These are phyloP conservation scores for Coremacera marginata DNA, from an alignment of 2,888 invertebrate genomes.

Conservation along the genomic window DNA sequence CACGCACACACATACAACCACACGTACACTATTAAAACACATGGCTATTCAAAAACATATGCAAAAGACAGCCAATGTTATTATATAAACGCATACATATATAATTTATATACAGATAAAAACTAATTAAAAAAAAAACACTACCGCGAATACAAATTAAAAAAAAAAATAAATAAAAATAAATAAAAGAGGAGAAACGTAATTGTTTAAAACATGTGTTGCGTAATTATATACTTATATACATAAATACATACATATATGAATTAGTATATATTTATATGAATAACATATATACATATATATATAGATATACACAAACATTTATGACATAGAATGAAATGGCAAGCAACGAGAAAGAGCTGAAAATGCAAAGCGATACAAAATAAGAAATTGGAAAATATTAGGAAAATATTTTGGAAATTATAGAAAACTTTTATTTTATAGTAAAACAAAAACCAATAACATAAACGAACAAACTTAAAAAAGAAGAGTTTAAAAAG, in stretches of 20 bases:
- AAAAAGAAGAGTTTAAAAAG: conserved; percentile 26
- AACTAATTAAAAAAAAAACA: conserved; percentile 29
- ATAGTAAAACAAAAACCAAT: conserved; percentile 41
- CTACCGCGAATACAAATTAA: conserved; percentile 44
- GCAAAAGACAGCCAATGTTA: too few relatives aligned
- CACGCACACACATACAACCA: conserved; percentile 14
- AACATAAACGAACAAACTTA: conserved; percentile 10
- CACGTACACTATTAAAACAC: conserved; percentile 9
- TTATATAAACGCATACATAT: conserved; percentile 15
- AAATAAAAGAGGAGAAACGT: conserved; percentile 14
- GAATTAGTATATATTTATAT: conserved; percentile 38
- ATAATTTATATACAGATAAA: conserved; percentile 10
- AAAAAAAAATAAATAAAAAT: conserved; percentile 40
- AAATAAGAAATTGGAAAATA: conserved; percentile 37
- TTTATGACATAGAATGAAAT: conserved; percentile 34
- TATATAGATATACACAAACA: conserved; percentile 13
- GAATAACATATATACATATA: conserved; percentile 28
- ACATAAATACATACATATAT: conserved; percentile 31
- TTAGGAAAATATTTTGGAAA: conserved; percentile 7
- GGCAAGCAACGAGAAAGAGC: conserved; percentile 16
- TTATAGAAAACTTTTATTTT: conserved; percentile 43
- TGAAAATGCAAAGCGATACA: conserved; percentile 41
- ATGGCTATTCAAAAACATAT: too few relatives aligned
- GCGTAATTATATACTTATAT: neutral
- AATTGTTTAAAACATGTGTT: neutral